These are phyloP conservation scores for Engraulis encrasicolus DNA, from an alignment of 2,113 vertebrate species.

Conservation along the genomic window DNA sequence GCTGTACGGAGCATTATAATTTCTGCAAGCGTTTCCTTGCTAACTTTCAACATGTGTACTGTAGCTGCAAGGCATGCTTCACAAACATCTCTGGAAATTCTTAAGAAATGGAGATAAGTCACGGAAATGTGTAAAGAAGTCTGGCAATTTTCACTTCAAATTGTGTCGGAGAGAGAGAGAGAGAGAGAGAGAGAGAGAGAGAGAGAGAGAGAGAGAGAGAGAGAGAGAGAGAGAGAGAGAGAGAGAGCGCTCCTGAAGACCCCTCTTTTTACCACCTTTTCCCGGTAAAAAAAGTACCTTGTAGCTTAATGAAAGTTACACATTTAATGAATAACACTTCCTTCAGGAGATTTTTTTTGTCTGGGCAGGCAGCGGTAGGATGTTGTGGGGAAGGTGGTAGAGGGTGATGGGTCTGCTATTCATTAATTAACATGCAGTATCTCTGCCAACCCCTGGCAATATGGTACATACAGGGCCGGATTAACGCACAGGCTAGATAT, in stretches of 20 bases:
- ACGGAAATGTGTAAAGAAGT: constrained; percentile 81
- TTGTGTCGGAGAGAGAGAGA: constrained; percentile 72
- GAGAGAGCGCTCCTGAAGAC: constrained; percentile 12
- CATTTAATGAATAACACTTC: constrained; percentile 85
- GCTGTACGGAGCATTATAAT: constrained; percentile 68
- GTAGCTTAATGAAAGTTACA: constrained; percentile 77
- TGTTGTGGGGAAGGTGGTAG: background rate
- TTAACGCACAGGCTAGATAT: too few relatives aligned
- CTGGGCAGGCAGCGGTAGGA: constrained; percentile 41
- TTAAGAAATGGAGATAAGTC: constrained; percentile 79
- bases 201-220: constrained; percentile 39
- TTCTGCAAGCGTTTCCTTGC: constrained; percentile 77
- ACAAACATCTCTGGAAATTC: constrained; percentile 77
- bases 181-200: constrained; percentile 31
- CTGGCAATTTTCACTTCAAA: constrained; percentile 80
- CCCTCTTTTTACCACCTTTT: background rate
- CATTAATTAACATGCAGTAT: constrained; percentile 58
- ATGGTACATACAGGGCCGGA: too few relatives aligned
- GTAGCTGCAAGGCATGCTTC: constrained; percentile 80
- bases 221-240: constrained; percentile 55
- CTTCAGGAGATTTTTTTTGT: constrained; percentile 67
- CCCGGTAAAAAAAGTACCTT: constrained; percentile 28
- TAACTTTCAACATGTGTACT: constrained; percentile 84
- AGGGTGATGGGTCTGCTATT: constrained; percentile 46
- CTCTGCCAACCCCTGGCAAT: constrained; percentile 48